Evolutionary conservation across 1,140 invertebrate species (phyloP).

Genomic region (Ephestia elutella): DNA sequence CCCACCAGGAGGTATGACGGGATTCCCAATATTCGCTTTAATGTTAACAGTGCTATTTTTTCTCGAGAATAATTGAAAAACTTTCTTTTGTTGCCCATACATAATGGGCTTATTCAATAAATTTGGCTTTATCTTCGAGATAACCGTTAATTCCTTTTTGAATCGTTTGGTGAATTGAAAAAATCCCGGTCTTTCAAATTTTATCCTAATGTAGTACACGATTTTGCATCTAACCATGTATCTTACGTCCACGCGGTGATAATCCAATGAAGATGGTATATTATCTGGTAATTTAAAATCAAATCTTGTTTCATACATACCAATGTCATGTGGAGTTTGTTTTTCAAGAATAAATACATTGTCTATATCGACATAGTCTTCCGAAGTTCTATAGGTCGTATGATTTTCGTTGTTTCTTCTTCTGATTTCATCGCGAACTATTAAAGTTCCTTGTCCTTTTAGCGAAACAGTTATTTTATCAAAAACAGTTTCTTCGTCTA

Average conservation of each 20-base stretch:
- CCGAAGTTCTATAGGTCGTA: conserved; percentile 5
- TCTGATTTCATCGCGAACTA: conserved; percentile 12
- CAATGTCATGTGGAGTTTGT: conserved; percentile 15
- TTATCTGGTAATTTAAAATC: conserved; percentile 27
- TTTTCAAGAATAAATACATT: conserved; percentile 11
- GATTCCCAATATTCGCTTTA: conserved; percentile 28
- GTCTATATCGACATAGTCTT: conserved; percentile 14
- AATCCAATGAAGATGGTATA: conserved; percentile 26
- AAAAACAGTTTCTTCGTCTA: conserved; percentile 24
- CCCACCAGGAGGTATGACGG: conserved; percentile 25
- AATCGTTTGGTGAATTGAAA: conserved; percentile 25
- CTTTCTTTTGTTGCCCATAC: conserved; percentile 28
- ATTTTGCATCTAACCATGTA: conserved; percentile 23
- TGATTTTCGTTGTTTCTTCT: neutral
- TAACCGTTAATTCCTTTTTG: conserved; percentile 31
- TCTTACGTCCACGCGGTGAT: conserved; percentile 5
- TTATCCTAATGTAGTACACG: conserved; percentile 29
- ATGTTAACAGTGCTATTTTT: conserved; percentile 26
- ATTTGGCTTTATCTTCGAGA: conserved; percentile 24
- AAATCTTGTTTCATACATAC: conserved; percentile 28
- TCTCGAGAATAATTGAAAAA: conserved; percentile 26
- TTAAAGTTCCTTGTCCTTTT: conserved; percentile 29
- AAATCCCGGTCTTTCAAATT: conserved; percentile 29
- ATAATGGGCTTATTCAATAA: conserved; percentile 23
- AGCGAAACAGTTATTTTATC: conserved; percentile 29